These are phyloP conservation scores for Myopa testacea DNA, from an alignment of 2,888 invertebrate species.

Conservation along the genomic window DNA sequence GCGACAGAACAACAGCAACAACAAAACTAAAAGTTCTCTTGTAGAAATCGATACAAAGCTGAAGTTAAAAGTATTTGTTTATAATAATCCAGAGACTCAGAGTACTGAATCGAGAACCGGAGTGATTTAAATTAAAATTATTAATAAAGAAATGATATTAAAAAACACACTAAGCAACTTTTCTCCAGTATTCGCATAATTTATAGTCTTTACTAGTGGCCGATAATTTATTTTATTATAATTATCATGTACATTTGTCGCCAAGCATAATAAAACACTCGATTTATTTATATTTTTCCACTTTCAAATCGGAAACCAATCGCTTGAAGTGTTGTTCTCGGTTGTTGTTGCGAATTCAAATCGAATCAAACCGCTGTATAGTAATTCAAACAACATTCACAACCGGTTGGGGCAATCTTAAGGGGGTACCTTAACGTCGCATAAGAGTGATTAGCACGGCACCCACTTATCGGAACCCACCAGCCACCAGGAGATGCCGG, in stretches of 20 bases:
- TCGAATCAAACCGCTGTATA: too few species aligned
- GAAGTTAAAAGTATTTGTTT: too few species aligned
- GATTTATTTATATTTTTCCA: neutral
- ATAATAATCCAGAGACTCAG: too few species aligned
- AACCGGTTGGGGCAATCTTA: conserved; percentile 20
- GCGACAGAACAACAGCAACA: neutral
- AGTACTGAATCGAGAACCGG: too few species aligned
- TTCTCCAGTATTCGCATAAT: too few species aligned
- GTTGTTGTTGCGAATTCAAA: neutral
- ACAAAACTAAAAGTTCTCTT: neutral
- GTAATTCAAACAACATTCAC: conserved; percentile 32
- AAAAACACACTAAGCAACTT: too few species aligned
- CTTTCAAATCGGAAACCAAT: neutral
- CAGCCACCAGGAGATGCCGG: neutral
- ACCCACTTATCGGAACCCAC: conserved; percentile 23
- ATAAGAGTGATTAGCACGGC: conserved; percentile 22
- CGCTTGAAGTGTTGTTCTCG: neutral
- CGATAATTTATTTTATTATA: too few species aligned
- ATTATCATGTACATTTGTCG: neutral
- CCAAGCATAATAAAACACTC: neutral
- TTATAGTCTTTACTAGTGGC: too few species aligned
- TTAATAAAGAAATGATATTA: too few species aligned
- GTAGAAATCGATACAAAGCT: too few species aligned
- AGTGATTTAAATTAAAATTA: too few species aligned
- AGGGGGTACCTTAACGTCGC: neutral